A percentile compares a stretch with the other conserved stretches of the same genome.
phyloP scores from a whole-genome alignment of 2,888 invertebrate species.

The Synanthedon tipuliformis region DNA sequence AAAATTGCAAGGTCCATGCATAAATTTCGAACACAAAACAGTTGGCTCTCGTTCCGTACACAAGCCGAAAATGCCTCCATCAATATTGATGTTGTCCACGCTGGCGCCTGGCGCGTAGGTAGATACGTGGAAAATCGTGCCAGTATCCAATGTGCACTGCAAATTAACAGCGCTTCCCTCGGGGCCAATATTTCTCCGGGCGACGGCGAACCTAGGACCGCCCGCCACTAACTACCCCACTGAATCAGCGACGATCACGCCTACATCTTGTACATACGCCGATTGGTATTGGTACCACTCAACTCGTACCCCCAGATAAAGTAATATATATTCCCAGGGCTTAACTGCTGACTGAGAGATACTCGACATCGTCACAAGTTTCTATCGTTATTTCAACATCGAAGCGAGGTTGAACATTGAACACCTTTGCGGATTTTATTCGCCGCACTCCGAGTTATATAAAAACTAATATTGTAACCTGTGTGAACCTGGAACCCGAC shows the following conservation, averaged over 20 bases:
- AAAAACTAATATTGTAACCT: no score
- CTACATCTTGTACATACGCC: slow-evolving; percentile 66
- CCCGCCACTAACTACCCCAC: slow-evolving; percentile 66
- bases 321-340: slow-evolving; percentile 48
- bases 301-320: slow-evolving; percentile 53
- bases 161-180: slow-evolving; percentile 64
- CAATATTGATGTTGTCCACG: slow-evolving; percentile 25
- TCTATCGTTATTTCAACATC: background rate
- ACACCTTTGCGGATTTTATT: background rate
- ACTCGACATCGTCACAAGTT: background rate
- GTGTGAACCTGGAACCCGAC: no score
- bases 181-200: slow-evolving; percentile 63
- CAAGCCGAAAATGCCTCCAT: slow-evolving; percentile 24
- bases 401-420: background rate
- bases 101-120: slow-evolving; percentile 13
- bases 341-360: slow-evolving; percentile 44
- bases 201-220: slow-evolving; percentile 63
- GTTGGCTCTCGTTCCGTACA: slow-evolving; percentile 4
- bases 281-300: slow-evolving; percentile 42
- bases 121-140: slow-evolving; percentile 54
- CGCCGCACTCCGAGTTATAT: no score
- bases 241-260: slow-evolving; percentile 69
- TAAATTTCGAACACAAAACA: slow-evolving; percentile 1
- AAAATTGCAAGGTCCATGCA: background rate
- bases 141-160: slow-evolving; percentile 51